A percentile compares a stretch with the other conserved stretches of the same genome.
phyloP scores from a whole-genome alignment of 37 sponge, comb jelly and placozoan species.

The Spongilla lacustris region DNA sequence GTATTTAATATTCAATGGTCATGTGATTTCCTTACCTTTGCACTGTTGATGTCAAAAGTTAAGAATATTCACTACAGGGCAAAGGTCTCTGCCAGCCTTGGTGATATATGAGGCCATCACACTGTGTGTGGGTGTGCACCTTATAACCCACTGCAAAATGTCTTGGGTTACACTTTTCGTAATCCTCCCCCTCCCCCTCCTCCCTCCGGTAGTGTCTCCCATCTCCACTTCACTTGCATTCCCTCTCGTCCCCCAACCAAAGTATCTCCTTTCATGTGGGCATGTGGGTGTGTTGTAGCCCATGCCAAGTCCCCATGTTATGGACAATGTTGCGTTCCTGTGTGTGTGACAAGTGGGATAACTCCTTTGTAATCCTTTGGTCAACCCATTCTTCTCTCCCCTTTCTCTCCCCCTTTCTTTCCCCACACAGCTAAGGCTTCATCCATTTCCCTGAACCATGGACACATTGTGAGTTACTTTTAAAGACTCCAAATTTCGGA shows the following conservation, averaged over 20 bases:
- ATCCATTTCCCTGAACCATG: not conserved
- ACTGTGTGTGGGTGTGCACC: not conserved
- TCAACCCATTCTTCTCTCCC: not conserved
- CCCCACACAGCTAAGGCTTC: not conserved
- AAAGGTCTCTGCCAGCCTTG: not conserved
- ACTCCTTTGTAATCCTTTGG: not conserved
- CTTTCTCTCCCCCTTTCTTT: not conserved
- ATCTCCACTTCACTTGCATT: not conserved
- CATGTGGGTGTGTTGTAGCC: not conserved
- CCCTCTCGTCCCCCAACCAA: not conserved
- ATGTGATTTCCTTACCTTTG: not conserved
- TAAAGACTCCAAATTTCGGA: not conserved
- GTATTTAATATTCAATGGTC: not conserved
- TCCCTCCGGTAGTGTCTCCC: too few species aligned
- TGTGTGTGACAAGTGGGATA: not conserved
- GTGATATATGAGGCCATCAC: too few species aligned
- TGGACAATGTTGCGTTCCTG: not conserved
- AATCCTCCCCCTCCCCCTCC: not conserved
- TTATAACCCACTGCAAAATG: not conserved
- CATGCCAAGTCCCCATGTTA: not conserved
- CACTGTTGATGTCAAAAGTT: not conserved
- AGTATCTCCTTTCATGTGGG: not conserved
- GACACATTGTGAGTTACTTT: not conserved
- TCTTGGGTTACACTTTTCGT: not conserved
- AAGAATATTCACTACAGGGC: not conserved